Evolutionary conservation across 1,140 invertebrate species (phyloP), one percentile per base, ranked within the genome.

Genomic region (Hydropsyche tenuis): DNA sequence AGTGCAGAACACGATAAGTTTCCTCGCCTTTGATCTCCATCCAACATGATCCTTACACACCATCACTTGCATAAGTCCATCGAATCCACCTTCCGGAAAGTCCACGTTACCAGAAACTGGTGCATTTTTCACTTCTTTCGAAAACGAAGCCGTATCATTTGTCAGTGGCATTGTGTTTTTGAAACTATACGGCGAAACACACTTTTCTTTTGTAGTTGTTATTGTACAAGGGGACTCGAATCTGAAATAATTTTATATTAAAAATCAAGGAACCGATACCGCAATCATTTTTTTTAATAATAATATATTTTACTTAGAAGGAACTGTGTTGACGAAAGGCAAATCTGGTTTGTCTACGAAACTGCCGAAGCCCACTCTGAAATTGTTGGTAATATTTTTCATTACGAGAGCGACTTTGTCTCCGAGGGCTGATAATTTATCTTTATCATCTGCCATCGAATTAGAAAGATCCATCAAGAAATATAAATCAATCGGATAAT

Each of bases 401-500:
- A 96, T 93, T 1, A 84, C 83, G 14, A 84, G 78, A 18, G 87
- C 91, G 63, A 95, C 84, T 6, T 87, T 79, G 74, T 87, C 81
- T 5, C 90, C 92, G 16, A 95, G 82, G 43, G 84, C 80, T 0
- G 89, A 89, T 1, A 94, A 80, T 75, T 89, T 88, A 11, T 90
- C 83, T 79, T 90, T 92, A 76, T 94, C 89, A 74, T 88, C 86
- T 43, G 85, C 81, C 94, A 96, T 96, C 0, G 93, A 94, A 53
- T 87, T 86, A 2, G 93, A 95, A 18, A 94, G 82, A 80, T 96
- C 95, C 89, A 96, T 91, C 0, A 96, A 84, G 79, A 94, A 96
- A 81, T 96, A 96, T 2, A 96, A 81, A 84, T 96, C 95, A 0
- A 96, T 91, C 0, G 94, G 95, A 83, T 95, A 96, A 81, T 95